phyloP scores from a whole-genome alignment of 2,888 invertebrate species.

The Alcis repandata region DNA sequence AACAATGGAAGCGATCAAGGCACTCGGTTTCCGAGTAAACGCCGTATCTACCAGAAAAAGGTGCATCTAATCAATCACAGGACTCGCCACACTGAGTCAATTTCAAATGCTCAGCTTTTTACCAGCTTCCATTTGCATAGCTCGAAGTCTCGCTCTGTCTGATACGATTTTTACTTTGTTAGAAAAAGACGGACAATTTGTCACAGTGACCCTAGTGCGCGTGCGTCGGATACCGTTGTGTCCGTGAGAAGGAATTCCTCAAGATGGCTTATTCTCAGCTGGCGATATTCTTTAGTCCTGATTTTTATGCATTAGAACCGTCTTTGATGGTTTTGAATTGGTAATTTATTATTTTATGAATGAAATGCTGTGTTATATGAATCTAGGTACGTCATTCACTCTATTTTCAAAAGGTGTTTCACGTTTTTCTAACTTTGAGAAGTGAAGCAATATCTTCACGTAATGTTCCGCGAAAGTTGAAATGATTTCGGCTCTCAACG shows the following conservation, averaged over 20 bases:
- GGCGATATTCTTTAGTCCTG: constrained; percentile 62
- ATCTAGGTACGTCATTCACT: not conserved
- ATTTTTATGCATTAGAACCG: constrained; percentile 46
- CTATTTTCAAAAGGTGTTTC: not conserved
- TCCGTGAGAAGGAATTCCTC: constrained; percentile 82
- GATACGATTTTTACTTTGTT: constrained; percentile 28
- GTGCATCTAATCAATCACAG: constrained; percentile 82
- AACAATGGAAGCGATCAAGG: constrained; percentile 67
- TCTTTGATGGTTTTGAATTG: constrained; percentile 38
- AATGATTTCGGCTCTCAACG: not conserved
- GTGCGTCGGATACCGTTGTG: constrained; percentile 77
- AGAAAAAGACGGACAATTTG: constrained; percentile 60
- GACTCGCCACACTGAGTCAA: constrained; percentile 70
- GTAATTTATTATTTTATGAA: constrained; percentile 26
- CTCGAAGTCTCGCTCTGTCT: constrained; percentile 56
- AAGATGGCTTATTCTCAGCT: constrained; percentile 65
- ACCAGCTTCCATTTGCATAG: constrained; percentile 74
- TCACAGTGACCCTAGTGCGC: constrained; percentile 75
- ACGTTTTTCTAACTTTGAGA: not conserved
- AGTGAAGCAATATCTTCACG: not conserved
- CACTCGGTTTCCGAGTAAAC: constrained; percentile 65
- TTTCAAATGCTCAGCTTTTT: constrained; percentile 68
- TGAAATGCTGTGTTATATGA: constrained; percentile 9
- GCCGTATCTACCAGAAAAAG: constrained; percentile 68
- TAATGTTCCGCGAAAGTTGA: not conserved